These are phyloP conservation scores for Platorchestia sp. DNA, from an alignment of 1,140 invertebrate genomes.

Conservation along the genomic window DNA sequence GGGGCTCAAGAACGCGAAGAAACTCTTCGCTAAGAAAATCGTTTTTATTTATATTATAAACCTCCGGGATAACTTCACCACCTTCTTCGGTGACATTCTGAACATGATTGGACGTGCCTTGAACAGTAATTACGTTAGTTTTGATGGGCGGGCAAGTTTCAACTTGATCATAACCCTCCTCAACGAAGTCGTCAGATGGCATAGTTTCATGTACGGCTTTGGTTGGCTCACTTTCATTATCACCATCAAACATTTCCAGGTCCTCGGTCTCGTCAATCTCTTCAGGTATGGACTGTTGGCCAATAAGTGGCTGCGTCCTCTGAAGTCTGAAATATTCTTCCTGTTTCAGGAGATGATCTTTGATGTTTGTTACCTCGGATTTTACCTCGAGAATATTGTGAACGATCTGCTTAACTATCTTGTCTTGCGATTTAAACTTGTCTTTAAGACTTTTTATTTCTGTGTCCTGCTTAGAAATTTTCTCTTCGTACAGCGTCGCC, in stretches of 20 bases:
- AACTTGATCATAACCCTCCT: not conserved
- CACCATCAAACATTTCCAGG: conserved; percentile 34
- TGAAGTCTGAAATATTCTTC: conserved; percentile 34
- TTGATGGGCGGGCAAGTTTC: not conserved
- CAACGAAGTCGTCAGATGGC: not conserved
- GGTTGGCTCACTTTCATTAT: not conserved
- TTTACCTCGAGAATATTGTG: conserved; percentile 61
- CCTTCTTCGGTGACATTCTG: not conserved
- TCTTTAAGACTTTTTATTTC: conserved; percentile 61
- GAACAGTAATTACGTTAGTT: conserved; percentile 24
- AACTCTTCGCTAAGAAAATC: conserved; percentile 32
- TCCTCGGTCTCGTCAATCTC: conserved; percentile 32
- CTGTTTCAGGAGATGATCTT: conserved; percentile 29
- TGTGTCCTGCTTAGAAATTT: conserved; percentile 63
- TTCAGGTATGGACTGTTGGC: conserved; percentile 35
- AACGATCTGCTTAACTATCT: conserved; percentile 64
- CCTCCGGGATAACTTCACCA: not conserved
- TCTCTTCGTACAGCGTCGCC: conserved; percentile 64
- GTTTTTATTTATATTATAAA: conserved; percentile 21
- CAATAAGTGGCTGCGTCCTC: not conserved
- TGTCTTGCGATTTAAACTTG: conserved; percentile 63
- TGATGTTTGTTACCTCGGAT: not conserved
- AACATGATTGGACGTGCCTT: not conserved
- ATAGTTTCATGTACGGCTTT: not conserved
- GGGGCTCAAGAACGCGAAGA: not conserved